Conservation (phyloP, 1,140 invertebrate genomes). For the Drosophila saltans region DNA sequence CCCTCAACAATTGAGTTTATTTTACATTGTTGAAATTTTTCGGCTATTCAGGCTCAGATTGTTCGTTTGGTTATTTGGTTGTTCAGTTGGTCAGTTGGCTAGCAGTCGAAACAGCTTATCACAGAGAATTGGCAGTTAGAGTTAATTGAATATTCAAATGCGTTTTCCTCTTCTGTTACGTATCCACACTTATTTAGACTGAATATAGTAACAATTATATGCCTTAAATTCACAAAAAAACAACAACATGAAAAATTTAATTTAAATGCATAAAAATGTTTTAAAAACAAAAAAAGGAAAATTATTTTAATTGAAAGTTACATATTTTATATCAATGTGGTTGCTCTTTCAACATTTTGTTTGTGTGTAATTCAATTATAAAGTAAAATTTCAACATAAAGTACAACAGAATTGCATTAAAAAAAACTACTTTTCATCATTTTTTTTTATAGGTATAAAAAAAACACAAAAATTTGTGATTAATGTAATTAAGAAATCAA, state of each 20-base stretch:
- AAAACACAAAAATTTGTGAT: not conserved
- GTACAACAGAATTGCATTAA: not conserved
- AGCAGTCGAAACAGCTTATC: slow-evolving; percentile 47
- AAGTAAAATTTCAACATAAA: not conserved
- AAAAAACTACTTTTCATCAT: not conserved
- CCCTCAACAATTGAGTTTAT: slow-evolving; percentile 8
- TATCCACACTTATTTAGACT: slow-evolving; percentile 12
- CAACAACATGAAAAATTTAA: not conserved
- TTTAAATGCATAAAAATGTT: slow-evolving; percentile 22
- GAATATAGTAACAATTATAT: slow-evolving; percentile 3
- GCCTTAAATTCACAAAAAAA: slow-evolving; percentile 17
- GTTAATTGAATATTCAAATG: slow-evolving; percentile 75
- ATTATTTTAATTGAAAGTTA: slow-evolving; percentile 43
- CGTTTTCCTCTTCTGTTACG: slow-evolving; percentile 15
- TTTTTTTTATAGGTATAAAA: not conserved
- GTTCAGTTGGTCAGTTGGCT: not conserved
- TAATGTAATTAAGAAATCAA: not conserved
- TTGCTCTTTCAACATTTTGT: slow-evolving; percentile 36
- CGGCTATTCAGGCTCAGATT: slow-evolving; percentile 20
- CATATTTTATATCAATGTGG: slow-evolving; percentile 37
- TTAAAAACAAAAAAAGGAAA: slow-evolving; percentile 34
- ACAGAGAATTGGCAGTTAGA: slow-evolving; percentile 67
- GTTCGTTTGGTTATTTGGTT: slow-evolving; percentile 8
- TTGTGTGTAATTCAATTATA: slow-evolving; percentile 40
- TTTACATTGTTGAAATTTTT: slow-evolving; percentile 1